Base-by-base conservation (phyloP, 1,140 invertebrate genomes). In the Drosophila guanche region DNA sequence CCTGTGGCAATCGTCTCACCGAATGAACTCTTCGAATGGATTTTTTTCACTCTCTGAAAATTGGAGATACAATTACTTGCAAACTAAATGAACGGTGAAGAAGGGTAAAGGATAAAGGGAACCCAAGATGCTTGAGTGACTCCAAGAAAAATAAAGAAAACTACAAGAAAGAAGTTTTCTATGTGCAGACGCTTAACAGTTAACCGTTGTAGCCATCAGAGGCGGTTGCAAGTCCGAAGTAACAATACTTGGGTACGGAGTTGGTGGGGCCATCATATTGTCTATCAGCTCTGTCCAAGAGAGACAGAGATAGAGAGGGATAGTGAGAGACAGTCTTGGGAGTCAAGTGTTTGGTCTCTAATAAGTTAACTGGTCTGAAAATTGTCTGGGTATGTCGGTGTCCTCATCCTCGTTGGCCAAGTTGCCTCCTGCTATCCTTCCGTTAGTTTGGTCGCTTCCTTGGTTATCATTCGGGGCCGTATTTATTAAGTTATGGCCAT, bases 281-380 rank as follows among this genome's bases (percentile, higher is more conserved):
- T 77, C 42, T 43, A 60, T 48, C 54, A 59, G 72, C 40, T 69
- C 20, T 42, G 20, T 22, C 25, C 33, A 37, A 37, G 4, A 37
- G 10, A 37, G 33, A 37, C 5, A 33, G 10, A 10, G 33, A 37
- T 2, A 33, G 33, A 10, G 10, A 4, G 33, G 4, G 33, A 37
- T 10, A 12, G 3, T 7, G 12, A 7, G 12, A n/a, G 12, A 41
- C 23, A 25, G 22, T 69, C 48, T 43, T 25, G 20, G 10, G 43
- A 61, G 62, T 76, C 74, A 76, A 76, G 66, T 76, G 58, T 43
- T 37, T 33, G 46, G 29, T 25, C 61, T 56, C 60, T 74, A 86
- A 86, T 85, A 80, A 86, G 81, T 81, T 86, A 86, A 86, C 75
- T 88, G 66, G 59, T 58, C 75, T 66, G 70, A 68, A 88, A 88